Evolutionary conservation across 2,888 invertebrate species (phyloP), one percentile per base, ranked within the genome.

Genomic region (Priocnemis perturbator): DNA sequence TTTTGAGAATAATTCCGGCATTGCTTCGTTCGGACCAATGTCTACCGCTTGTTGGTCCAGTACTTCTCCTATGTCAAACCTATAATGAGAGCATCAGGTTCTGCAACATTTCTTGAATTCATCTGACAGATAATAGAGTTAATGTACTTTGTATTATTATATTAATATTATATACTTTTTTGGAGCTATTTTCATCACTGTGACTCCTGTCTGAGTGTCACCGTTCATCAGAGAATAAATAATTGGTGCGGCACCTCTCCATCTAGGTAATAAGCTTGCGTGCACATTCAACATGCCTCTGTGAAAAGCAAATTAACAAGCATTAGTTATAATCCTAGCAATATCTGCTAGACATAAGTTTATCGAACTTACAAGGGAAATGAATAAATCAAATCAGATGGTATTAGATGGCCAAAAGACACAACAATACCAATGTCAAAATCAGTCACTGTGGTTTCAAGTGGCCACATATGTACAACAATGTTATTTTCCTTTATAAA

Each of bases 241-340:
- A 58, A 98, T 94, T 0, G 98, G 98, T 0, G 98, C 95, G 11
- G 98, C 97, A 5, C 98, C 98, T 78, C 98, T 91, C 97, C 97
- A 98, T 64, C 95, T 91, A 0, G 98, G 98, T 72, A 98, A 89
- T 59, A 98, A 88, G 89, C 98, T 98, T 0, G 95, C 97, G 89
- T 98, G 98, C 0, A 98, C 95, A 91, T 98, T 98, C 44, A 98
- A 90, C 91, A 98, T 96, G 26, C 98, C 98, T 82, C 95, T 96
- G 86, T 63, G 90, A 90, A 69, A 81, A 77, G 78, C 73, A 53
- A 17, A 37, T 19, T 30, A 23, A 23, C 17, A 11, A 0, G 20
- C 15, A 20, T 19, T 17, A 56, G 1, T 17, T 5, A 63, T 14
- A 11, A 30, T 1, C 55, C 19, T 3, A 50, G 26, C 26, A 5